Evolutionary conservation across 2,113 vertebrate genomes (phyloP).

Genomic region (Alligator sinensis): DNA sequence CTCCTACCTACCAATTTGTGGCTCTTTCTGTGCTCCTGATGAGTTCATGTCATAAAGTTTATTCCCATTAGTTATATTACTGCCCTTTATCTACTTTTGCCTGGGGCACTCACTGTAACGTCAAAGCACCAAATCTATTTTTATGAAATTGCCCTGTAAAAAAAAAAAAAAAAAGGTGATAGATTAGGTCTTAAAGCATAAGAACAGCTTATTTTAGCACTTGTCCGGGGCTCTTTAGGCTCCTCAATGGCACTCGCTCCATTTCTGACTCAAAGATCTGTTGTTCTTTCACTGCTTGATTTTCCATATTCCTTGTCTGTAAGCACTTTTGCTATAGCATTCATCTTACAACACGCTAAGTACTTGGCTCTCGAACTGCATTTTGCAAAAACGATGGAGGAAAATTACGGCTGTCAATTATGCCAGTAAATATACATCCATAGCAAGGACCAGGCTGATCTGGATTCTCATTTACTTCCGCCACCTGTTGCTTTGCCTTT

Average conservation of each 20-base stretch:
- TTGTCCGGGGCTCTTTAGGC: slow-evolving; percentile 29
- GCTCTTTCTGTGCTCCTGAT: slow-evolving; percentile 20
- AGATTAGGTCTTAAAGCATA: slow-evolving; percentile 69
- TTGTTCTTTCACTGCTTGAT: slow-evolving; percentile 51
- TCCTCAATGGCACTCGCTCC: slow-evolving; percentile 14
- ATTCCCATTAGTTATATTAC: slow-evolving; percentile 63
- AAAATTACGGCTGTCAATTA: slow-evolving; percentile 31
- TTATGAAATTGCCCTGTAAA: slow-evolving; percentile 51
- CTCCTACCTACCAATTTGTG: slow-evolving; percentile 3
- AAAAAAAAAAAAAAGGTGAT: slow-evolving; percentile 53
- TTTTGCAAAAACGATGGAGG: slow-evolving; percentile 62
- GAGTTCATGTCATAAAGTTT: slow-evolving; percentile 51
- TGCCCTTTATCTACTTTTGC: slow-evolving; percentile 64
- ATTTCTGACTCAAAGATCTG: slow-evolving; percentile 45
- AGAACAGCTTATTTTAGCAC: slow-evolving; percentile 53
- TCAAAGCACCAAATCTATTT: slow-evolving; percentile 48
- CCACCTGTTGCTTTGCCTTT: background rate
- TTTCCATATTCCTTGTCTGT: slow-evolving; percentile 64
- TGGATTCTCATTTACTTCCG: background rate
- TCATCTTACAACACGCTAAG: slow-evolving; percentile 28
- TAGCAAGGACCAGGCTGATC: background rate
- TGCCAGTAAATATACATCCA: background rate
- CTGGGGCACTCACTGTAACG: background rate
- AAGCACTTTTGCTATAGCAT: slow-evolving; percentile 25
- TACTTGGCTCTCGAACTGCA: slow-evolving; percentile 50